Evolutionary conservation across 2,888 invertebrate genomes (phyloP), one percentile per base, ranked within the genome.

Genomic region (Ectobius pallidus): DNA sequence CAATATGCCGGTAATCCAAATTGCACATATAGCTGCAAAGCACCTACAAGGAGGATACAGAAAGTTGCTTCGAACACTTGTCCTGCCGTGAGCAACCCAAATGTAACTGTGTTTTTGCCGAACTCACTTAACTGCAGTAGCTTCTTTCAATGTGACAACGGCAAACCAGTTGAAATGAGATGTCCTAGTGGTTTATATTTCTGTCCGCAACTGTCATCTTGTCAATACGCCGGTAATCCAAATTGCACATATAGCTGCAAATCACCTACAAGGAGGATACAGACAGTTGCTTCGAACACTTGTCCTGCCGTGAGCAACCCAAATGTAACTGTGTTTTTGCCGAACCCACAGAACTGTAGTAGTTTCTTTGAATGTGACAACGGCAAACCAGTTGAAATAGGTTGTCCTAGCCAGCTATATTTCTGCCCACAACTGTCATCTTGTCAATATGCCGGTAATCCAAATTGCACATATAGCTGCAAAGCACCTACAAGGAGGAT

Each of bases 271-370:
- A 11, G 6, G 6, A 3, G n/a, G 3, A 27, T 2, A 34, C 34
- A 34, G 11, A 11, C 34, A 34, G 7, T 0, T 25, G 58, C 25
- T 6, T 30, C 27, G 1, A n/a, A 22, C 4, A 16, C 20, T 52
- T 58, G 58, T 16, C 58, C 58, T 25, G 1, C 3, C 7, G 34
- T 34, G 6, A 30, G n/a, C 0, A 16, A 58, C n/a, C n/a, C n/a
- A n/a, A 16, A 16, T n/a, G 58, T 25, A 58, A 16, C 27, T n/a
- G 30, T 58, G 7, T 30, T 58, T 11, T 30, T 58, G n/a, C 27
- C 58, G 14, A 58, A 58, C 6, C 58, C 58, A 30, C n/a, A 58
- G 14, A 58, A 58, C 58, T 58, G 58, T 25, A 58, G 58, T n/a
- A 25, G 30, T 25, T 58, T 58, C 9, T 58, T 30, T 25, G 25